Conservation (phyloP, 2,797 vertebrate species). For the Anguilla marmorata region DNA sequence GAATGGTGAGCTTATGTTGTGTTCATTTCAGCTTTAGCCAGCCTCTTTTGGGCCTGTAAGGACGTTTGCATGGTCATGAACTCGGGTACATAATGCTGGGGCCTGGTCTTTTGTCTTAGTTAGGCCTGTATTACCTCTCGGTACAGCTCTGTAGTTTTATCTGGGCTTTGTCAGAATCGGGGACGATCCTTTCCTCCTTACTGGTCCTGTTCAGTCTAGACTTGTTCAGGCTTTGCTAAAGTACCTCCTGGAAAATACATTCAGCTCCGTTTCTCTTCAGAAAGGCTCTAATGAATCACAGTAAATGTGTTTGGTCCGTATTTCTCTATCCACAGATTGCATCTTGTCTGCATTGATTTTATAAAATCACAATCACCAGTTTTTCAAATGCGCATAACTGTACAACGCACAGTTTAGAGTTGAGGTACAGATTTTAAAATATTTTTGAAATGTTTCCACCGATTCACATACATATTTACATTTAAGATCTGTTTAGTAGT, state of each 20-base stretch:
- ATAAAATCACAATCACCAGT: neutral
- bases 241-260: neutral
- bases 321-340: neutral
- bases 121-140: neutral
- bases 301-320: neutral
- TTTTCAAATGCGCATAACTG: neutral
- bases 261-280: neutral
- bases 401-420: no score
- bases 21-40: neutral
- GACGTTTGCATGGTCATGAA: neutral
- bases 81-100: neutral
- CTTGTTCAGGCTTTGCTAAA: neutral
- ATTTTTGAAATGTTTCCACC: neutral
- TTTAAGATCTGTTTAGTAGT: no score
- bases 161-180: conserved; percentile 16
- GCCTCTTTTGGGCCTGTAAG: neutral
- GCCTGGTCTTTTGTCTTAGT: neutral
- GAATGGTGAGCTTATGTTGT: neutral
- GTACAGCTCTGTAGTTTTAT: neutral
- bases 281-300: no score
- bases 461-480: neutral
- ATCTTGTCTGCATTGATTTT: neutral
- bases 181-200: conserved; percentile 24
- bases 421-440: neutral
- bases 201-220: neutral